phyloP scores from a whole-genome alignment of 2,888 invertebrate species.

The Acanthoscelides obtectus region DNA sequence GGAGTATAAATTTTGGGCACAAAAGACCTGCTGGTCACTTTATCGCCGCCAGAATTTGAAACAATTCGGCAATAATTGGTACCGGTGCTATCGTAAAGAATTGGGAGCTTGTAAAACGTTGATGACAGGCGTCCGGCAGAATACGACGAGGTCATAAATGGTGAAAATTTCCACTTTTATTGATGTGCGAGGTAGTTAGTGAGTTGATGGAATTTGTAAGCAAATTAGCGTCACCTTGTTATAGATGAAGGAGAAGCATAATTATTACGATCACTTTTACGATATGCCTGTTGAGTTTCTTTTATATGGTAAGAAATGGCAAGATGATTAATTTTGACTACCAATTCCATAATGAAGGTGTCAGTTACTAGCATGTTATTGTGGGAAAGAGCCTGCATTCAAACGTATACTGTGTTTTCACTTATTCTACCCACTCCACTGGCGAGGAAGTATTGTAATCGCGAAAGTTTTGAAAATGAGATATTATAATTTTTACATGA shows the following conservation, averaged over 20 bases:
- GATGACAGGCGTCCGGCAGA: neutral
- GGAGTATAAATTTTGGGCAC: neutral
- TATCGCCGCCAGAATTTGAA: neutral
- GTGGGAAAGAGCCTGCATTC: too few relatives aligned
- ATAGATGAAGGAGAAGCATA: neutral
- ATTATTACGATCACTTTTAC: neutral
- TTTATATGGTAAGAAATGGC: too few relatives aligned
- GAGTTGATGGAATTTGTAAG: neutral
- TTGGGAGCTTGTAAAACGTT: neutral
- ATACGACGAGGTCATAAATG: neutral
- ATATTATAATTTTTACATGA: too few relatives aligned
- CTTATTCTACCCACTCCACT: too few relatives aligned
- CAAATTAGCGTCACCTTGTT: neutral
- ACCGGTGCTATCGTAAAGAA: neutral
- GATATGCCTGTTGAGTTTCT: too few relatives aligned
- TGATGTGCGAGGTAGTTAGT: neutral
- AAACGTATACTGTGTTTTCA: too few relatives aligned
- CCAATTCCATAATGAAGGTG: too few relatives aligned
- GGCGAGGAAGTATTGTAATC: too few relatives aligned
- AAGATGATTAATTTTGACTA: too few relatives aligned
- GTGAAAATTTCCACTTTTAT: neutral
- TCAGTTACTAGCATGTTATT: too few relatives aligned
- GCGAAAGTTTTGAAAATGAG: too few relatives aligned
- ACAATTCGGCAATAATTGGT: conserved; percentile 1
- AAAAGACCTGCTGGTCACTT: neutral